phyloP scores from a whole-genome alignment of 2,797 vertebrate genomes.

The Pitangus sulphuratus region DNA sequence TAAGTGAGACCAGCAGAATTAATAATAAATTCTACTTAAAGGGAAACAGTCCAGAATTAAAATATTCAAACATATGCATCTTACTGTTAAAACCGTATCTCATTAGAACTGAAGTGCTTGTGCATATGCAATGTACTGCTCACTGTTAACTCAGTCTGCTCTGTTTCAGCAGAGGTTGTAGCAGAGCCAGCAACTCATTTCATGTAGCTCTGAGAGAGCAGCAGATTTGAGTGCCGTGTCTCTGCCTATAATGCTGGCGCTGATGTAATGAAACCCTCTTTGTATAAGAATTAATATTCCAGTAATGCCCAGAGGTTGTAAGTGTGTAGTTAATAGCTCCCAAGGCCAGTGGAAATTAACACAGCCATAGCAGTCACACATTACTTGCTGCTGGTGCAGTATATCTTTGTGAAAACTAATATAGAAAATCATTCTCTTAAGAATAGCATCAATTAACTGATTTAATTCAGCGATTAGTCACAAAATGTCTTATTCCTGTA shows the following conservation, averaged over 20 bases:
- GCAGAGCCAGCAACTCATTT: background rate
- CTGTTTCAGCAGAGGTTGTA: background rate
- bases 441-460: conserved; percentile 70
- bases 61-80: conserved; percentile 4
- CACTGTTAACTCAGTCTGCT: background rate
- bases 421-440: conserved; percentile 71
- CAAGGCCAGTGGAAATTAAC: conserved; percentile 67
- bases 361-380: conserved; percentile 45
- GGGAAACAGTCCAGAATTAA: background rate
- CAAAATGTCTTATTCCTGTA: conserved; percentile 63
- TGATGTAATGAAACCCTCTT: conserved; percentile 37
- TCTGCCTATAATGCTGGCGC: background rate
- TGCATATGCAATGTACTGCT: background rate
- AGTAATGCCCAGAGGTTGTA: conserved; percentile 64
- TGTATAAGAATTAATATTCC: conserved; percentile 64
- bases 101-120: background rate
- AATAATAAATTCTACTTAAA: background rate
- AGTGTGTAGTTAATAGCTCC: conserved; percentile 67
- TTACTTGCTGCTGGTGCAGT: conserved; percentile 63
- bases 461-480: conserved; percentile 66
- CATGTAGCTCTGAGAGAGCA: background rate
- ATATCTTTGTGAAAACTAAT: conserved; percentile 69
- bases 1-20: background rate
- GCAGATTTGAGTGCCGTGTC: background rate
- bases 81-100: background rate